Evolutionary conservation across 2,113 vertebrate genomes (phyloP), one percentile per base, ranked within the genome.

Genomic region (Siniperca chuatsi): DNA sequence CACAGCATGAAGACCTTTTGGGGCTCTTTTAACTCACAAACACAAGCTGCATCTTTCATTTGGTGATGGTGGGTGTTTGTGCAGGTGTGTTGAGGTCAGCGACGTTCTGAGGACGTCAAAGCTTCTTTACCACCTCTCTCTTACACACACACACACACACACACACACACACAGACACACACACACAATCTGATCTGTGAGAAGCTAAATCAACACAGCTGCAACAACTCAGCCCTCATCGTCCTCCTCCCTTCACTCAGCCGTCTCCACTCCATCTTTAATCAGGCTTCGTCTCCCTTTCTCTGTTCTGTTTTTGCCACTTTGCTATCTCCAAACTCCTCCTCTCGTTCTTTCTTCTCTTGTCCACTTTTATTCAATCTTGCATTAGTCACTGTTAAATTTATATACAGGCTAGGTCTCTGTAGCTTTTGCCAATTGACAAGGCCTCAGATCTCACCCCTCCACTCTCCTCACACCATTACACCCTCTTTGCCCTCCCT

Each of bases 201-300:
- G 82, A 75, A 85, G 87, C 89, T 91, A 93, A 90, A 92, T 86
- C 87, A 94, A 93, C 92, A 95, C 93, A 95, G 94, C 94, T 94
- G 93, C 89, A 93, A 67, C 75, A 86, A 85, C 90, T 92, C 89
- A 76, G 60, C 69, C 68, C 66, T 79, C 82, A 40, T 77, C 64
- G 33, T 81, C 84, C 40, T 87, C 82, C 90, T 71, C 82, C 78
- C 81, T 81, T 82, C 87, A 57, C 61, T 83, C 68, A 71, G 67
- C 67, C 64, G 18, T 83, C 86, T 84, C 78, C 69, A 58, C 87
- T 90, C 87, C 83, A 78, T 90, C 87, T 86, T 89, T 82, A 88
- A 81, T 83, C 89, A 82, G 64, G n/a, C 65, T 62, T 85, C 73
- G 75, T 82, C 90, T 85, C 89, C 82, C 82, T 67, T 50, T 78